These are phyloP conservation scores for Xenentodon cancila DNA, from an alignment of 2,797 vertebrate genomes.

Conservation along the genomic window DNA sequence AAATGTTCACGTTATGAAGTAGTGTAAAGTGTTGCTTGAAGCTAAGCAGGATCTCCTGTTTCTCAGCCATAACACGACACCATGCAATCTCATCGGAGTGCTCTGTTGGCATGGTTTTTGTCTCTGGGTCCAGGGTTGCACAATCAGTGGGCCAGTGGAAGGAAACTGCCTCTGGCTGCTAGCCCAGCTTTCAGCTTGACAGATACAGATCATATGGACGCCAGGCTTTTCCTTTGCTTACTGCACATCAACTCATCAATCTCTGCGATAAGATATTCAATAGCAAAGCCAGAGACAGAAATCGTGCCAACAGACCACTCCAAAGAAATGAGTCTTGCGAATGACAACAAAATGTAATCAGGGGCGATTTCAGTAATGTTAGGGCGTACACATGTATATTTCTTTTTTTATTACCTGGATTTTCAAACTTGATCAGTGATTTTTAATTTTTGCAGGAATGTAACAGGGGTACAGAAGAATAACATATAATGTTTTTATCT, in stretches of 20 bases:
- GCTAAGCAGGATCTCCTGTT: slow-evolving; percentile 42
- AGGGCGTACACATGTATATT: no score
- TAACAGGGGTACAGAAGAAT: no score
- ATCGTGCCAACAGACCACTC: background rate
- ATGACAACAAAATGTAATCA: no score
- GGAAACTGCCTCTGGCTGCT: slow-evolving; percentile 63
- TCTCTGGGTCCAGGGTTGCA: slow-evolving; percentile 52
- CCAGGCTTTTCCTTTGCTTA: slow-evolving; percentile 58
- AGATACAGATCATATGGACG: slow-evolving; percentile 73
- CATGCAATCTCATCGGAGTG: slow-evolving; percentile 62
- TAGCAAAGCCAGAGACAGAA: slow-evolving; percentile 10
- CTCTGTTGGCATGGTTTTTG: slow-evolving; percentile 44
- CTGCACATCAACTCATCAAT: slow-evolving; percentile 61
- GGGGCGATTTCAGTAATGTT: no score
- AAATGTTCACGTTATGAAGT: slow-evolving; percentile 40
- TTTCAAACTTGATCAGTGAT: background rate
- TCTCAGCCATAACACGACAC: slow-evolving; percentile 57
- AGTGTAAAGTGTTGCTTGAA: slow-evolving; percentile 45
- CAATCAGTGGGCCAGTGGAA: slow-evolving; percentile 56
- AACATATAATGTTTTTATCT: no score
- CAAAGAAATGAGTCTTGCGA: no score
- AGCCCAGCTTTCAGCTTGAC: slow-evolving; percentile 66
- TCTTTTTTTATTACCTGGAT: background rate
- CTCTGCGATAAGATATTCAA: slow-evolving; percentile 43
- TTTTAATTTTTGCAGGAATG: no score